Evolutionary conservation across 2,113 vertebrate genomes (phyloP).

Genomic region (Corythaixoides concolor): DNA sequence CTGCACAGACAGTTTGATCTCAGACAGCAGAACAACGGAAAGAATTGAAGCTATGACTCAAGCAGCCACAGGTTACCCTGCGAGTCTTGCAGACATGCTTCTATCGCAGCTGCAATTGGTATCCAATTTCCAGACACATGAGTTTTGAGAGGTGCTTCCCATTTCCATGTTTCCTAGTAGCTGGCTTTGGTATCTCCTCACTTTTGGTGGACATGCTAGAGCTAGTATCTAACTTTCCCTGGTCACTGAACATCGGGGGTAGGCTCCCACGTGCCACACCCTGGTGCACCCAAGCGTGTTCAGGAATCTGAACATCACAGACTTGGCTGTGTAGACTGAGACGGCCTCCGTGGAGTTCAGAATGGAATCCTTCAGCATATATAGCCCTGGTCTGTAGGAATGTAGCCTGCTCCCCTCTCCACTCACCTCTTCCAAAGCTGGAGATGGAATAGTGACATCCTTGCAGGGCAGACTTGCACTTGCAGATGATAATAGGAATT

Average conservation of each 20-base stretch:
- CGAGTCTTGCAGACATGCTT: not conserved
- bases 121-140: not conserved
- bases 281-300: not conserved
- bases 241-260: rapidly evolving
- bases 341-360: rapidly evolving
- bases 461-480: not conserved
- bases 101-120: not conserved
- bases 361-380: not conserved
- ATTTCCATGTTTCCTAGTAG: not conserved
- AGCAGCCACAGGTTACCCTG: not conserved
- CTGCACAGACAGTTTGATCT: not conserved
- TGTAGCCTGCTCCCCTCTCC: not conserved
- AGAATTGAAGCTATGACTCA: not conserved
- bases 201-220: rapidly evolving
- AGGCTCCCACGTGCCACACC: rapidly evolving
- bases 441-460: not conserved
- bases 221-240: not conserved
- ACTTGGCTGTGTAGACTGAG: not conserved
- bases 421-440: not conserved
- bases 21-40: not conserved
- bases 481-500: not conserved
- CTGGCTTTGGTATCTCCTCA: not conserved
- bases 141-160: not conserved
- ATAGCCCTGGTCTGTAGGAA: not conserved
- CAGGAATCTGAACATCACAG: not conserved